A percentile compares a stretch with the other conserved stretches of the same genome.
Evolutionary conservation across 2,113 vertebrate genomes (phyloP).

Genomic region (Eptatretus burgeri): DNA sequence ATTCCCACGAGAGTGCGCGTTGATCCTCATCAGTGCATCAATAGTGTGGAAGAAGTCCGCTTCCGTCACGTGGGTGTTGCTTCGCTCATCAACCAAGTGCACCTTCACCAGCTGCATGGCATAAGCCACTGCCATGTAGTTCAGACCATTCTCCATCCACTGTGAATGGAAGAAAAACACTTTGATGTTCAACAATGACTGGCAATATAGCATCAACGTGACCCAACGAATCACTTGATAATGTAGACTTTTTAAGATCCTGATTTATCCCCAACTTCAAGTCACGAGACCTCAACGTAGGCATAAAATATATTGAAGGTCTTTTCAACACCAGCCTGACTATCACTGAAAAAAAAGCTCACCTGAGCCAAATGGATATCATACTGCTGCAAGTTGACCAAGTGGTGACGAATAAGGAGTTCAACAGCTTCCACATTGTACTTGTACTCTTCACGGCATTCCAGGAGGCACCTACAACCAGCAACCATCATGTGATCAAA

Average conservation of each 20-base stretch:
- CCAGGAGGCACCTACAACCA: slow-evolving; percentile 53
- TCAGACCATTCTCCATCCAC: slow-evolving; percentile 96
- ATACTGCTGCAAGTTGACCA: slow-evolving; percentile 97
- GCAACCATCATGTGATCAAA: too few relatives aligned
- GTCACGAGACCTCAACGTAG: too few relatives aligned
- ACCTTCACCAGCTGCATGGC: slow-evolving; percentile 96
- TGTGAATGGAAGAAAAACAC: slow-evolving; percentile 13
- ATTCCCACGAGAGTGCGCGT: slow-evolving; percentile 83
- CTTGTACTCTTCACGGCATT: slow-evolving; percentile 90
- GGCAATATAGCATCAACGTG: too few relatives aligned
- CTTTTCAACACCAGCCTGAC: too few relatives aligned
- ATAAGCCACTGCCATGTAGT: slow-evolving; percentile 96
- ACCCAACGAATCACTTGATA: too few relatives aligned
- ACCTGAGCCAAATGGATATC: slow-evolving; percentile 93
- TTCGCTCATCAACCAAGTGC: slow-evolving; percentile 75
- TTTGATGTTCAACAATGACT: too few relatives aligned
- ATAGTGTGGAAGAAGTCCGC: slow-evolving; percentile 95
- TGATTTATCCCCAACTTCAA: too few relatives aligned
- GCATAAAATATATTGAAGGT: too few relatives aligned
- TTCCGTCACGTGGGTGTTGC: slow-evolving; percentile 68
- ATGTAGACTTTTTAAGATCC: too few relatives aligned
- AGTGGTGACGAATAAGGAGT: slow-evolving; percentile 68
- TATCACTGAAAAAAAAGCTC: slow-evolving; percentile 10
- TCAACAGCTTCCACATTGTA: slow-evolving; percentile 95
- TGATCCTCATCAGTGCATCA: slow-evolving; percentile 92